Evolutionary conservation across 2,888 invertebrate genomes (phyloP), one percentile per base, ranked within the genome.

Genomic region (Cylloceria caligata): DNA sequence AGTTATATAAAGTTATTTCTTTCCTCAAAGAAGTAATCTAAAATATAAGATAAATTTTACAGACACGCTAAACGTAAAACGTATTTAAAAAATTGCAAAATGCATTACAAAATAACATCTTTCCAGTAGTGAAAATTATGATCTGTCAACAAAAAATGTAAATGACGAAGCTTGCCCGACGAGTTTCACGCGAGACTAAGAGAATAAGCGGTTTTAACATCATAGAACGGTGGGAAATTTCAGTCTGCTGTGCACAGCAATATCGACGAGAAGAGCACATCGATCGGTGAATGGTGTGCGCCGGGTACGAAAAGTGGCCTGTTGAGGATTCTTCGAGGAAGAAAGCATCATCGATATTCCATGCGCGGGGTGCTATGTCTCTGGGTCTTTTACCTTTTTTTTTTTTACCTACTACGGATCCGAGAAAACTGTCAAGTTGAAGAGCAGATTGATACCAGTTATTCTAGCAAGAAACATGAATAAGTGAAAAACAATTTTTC

Each of bases 281-380:
- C 55, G 55, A 57, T 57, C 30, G 55, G 30, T 30, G 55, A 34
- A 36, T 34, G 60, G 60, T 36, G 60, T 34, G 19, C 60, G 3
- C 60, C 60, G 60, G 60, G 36, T 19, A 60, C 60, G 60, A 60
- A 60, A 60, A 60, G 60, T 60, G 60, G 60, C 34, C 60, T 60
- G 60, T 60, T 60, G 60, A 60, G 60, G 60, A 34, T 60, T 34
- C 16, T 34, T 34, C 60, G 19, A 60, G 19, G 60, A 60, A 34
- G 60, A 19, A 60, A 60, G 60, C 30, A 60, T 60, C 60, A 60
- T 60, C 60, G 60, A 60, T 60, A 60, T 60, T 60, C 60, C 34
- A 60, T 60, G 34, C 34, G 60, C 60, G 60, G 57, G 60, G 16
- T 34, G 16, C 30, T n/a, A 30, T 34, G 30, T 57, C n/a, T 16